Evolutionary conservation across 2,888 invertebrate species (phyloP), one percentile per base, ranked within the genome.

Genomic region (Mylabris sibirica): DNA sequence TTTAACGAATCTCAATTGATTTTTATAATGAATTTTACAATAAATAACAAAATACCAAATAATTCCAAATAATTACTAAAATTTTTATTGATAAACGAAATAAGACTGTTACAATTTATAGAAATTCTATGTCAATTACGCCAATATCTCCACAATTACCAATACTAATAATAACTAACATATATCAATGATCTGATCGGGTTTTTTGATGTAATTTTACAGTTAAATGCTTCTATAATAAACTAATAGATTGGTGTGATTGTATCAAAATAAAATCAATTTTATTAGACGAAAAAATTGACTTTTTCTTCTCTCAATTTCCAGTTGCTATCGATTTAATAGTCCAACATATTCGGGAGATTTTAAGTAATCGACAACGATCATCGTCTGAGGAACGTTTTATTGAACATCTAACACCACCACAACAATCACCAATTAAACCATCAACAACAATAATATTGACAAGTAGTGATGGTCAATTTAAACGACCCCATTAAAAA

Each of bases 291-390:
- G 35, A 35, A 11, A 35, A 9, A 35, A 35, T 35, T 41, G 41
- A 41, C 14, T 41, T 41, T 5, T 41, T 38, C 8, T 41, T 6
- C 2, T 26, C 5, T 3, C 11, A 38, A 38, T 81, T 91, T 92
- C 69, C 91, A 97, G 98, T 98, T 85, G 98, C 98, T 75, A 98
- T 98, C 83, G 97, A 97, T 84, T 88, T 98, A 85, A 98, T 98
- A 82, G 98, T 98, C 63, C 97, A 98, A 86, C 98, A 98, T 85
- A 97, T 98, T 84, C 92, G 95, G 78, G 98, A 98, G 84, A 91
- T 96, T 82, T 87, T 97, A 80, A 91, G 89, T 80, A 89, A 89
- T 81, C 87, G 89, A 44, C 84, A 85, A 57, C 80, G 81, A 69
- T 72, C 67, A 61, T 72, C 67, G 60, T 77, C 77, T 0, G 80